Evolutionary conservation across 2,888 invertebrate species (phyloP).

Genomic region (Belgica antarctica): DNA sequence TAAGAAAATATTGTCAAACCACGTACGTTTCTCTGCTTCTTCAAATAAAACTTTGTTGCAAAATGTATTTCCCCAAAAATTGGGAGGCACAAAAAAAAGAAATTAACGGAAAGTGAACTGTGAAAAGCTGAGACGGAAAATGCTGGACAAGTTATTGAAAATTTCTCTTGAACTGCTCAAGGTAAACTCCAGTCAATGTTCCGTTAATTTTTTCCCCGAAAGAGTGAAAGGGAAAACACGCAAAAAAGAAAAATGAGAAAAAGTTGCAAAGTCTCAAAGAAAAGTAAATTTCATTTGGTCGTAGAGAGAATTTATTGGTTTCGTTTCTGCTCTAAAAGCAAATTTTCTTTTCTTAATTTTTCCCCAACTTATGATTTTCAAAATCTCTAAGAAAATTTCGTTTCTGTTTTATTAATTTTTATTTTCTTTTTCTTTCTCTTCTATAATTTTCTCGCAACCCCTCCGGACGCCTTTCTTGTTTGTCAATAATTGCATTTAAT

Average conservation of each 20-base stretch:
- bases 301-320: too few relatives aligned
- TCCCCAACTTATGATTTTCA: too few relatives aligned
- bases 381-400: too few relatives aligned
- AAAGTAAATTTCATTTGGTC: conserved; percentile 13
- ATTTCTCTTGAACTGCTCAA: not conserved
- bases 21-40: not conserved
- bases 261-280: conserved; percentile 6
- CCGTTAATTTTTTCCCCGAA: conserved; percentile 36
- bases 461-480: not conserved
- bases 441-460: conserved; percentile 28
- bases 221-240: not conserved
- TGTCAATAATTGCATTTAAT: conserved; percentile 8
- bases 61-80: conserved; percentile 3
- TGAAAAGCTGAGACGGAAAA: conserved; percentile 23
- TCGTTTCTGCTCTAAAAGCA: not conserved
- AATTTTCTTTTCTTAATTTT: not conserved
- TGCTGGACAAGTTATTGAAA: not conserved
- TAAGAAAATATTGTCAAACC: not conserved
- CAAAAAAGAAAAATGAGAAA: conserved; percentile 29
- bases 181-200: not conserved
- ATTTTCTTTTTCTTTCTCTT: conserved; percentile 1
- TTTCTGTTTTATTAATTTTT: conserved; percentile 40
- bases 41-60: not conserved
- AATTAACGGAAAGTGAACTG: conserved; percentile 28
- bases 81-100: conserved; percentile 43